Base-by-base conservation (phyloP, 2,113 vertebrate species). In the Typhlomys cinereus region DNA sequence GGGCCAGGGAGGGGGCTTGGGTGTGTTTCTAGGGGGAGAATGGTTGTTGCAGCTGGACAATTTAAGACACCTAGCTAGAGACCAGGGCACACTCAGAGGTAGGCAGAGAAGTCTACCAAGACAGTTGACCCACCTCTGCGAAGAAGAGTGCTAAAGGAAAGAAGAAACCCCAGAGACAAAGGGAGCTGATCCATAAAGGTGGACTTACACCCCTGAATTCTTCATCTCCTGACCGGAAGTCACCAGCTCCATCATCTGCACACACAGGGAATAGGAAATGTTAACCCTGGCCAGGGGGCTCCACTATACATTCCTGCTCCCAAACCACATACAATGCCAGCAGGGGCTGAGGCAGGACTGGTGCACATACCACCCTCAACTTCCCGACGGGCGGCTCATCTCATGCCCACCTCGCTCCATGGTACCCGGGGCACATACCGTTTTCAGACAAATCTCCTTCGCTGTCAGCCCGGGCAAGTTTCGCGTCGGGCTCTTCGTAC, bases 391-490 rank as follows among this genome's bases (percentile, higher is more conserved):
- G 7, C 36, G 46, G 46, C 5, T 44, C 54, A 4, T 11, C 10
- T 8, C 0, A 61, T 0, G 39, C 39, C 67, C 41, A 29, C 27
- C 23, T 21, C 0, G 27, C 59, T 18, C 29, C 6, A 21, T 0
- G 44, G 41, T 23, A 46, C 83, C 36, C 67, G n/a, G 34, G 50
- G 21, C 62, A n/a, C n/a, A 0, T 96, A 98, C 98, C 98, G 0
- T 98, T 98, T 29, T 98, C 98, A 0, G 96, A 97, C 46, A 98
- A 95, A 13, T 98, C 98, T 17, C 95, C 97, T 39, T 98, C 98
- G 3, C 97, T 98, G 93, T 98, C 98, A 1, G 79, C 97, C 73
- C 97, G 97, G 1, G 95, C 89, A 66, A 97, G 96, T 61, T 98
- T 98, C 96, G 93, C 84, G 0, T 98, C 97, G 0, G 97, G 97